These are phyloP conservation scores for Percopsis omiscomaycus DNA, from an alignment of 2,797 vertebrate species.

Conservation along the genomic window DNA sequence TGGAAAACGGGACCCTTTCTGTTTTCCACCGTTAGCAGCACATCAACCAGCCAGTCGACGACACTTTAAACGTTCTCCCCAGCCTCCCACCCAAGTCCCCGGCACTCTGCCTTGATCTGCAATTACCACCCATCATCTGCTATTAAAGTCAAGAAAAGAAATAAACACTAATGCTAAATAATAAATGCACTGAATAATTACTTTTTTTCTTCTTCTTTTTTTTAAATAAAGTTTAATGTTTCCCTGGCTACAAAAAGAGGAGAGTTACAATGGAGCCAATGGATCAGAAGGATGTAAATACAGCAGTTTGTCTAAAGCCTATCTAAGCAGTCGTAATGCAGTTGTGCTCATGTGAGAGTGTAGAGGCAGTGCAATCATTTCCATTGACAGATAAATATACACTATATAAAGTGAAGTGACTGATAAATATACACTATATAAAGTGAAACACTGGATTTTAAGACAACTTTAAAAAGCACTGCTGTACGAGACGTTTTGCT, in stretches of 20 bases:
- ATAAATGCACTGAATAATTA: constrained; percentile 68
- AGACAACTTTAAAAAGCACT: no score
- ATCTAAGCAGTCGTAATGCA: no score
- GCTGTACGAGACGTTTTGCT: no score
- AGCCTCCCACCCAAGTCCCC: neutral
- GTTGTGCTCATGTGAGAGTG: no score
- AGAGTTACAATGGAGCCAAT: constrained; percentile 12
- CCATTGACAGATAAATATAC: no score
- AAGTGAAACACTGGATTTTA: no score
- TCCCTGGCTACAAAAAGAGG: constrained; percentile 26
- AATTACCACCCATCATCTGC: constrained; percentile 65
- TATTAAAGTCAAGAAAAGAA: constrained; percentile 52
- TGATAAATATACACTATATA: no score
- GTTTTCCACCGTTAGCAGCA: constrained; percentile 39
- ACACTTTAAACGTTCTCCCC: constrained; percentile 28
- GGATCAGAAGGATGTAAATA: neutral
- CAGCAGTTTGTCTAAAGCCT: no score
- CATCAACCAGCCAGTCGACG: constrained; percentile 33
- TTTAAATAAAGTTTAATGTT: constrained; percentile 63
- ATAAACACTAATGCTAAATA: constrained; percentile 44
- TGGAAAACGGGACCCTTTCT: constrained; percentile 35
- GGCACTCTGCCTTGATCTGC: constrained; percentile 63
- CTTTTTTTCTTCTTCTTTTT: constrained; percentile 42
- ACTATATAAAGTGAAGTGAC: no score
- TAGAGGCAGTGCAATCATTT: no score